Percentiles rank a stretch among this genome's conserved stretches.
Evolutionary conservation across 2,113 vertebrate species (phyloP).

Genomic region (Ginglymostoma cirratum): DNA sequence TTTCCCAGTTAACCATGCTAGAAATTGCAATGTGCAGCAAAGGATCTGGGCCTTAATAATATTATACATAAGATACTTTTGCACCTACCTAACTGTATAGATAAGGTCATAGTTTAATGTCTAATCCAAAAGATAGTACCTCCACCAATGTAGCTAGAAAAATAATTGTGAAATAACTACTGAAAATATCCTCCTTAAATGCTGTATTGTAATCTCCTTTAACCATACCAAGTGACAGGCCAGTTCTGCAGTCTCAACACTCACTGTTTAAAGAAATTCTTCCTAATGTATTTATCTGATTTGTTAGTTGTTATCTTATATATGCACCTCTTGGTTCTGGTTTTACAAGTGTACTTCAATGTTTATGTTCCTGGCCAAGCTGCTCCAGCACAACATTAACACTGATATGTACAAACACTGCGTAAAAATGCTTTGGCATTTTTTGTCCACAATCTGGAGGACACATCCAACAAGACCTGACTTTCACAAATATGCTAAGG

Average conservation of each 20-base stretch:
- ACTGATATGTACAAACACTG: not conserved
- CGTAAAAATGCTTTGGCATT: not conserved
- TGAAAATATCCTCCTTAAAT: not conserved
- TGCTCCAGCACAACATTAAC: not conserved
- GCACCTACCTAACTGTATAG: not conserved
- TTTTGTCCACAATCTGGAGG: not conserved
- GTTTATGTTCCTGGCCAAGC: not conserved
- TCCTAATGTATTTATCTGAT: not conserved
- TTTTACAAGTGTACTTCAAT: not conserved
- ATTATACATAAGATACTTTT: not conserved
- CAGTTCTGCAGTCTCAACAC: not conserved
- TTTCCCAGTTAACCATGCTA: not conserved
- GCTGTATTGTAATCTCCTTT: not conserved
- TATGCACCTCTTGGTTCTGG: not conserved
- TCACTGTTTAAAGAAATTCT: not conserved
- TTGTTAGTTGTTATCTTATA: not conserved
- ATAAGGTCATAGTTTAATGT: not conserved
- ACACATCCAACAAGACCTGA: not conserved
- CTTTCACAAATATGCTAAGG: not conserved
- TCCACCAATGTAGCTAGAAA: not conserved
- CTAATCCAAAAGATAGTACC: not conserved
- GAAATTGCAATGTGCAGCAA: not conserved
- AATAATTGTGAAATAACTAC: not conserved
- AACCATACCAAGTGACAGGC: not conserved
- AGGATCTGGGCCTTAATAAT: not conserved